Conservation (phyloP, 2,888 invertebrate genomes). For the Malacosoma neustria region DNA sequence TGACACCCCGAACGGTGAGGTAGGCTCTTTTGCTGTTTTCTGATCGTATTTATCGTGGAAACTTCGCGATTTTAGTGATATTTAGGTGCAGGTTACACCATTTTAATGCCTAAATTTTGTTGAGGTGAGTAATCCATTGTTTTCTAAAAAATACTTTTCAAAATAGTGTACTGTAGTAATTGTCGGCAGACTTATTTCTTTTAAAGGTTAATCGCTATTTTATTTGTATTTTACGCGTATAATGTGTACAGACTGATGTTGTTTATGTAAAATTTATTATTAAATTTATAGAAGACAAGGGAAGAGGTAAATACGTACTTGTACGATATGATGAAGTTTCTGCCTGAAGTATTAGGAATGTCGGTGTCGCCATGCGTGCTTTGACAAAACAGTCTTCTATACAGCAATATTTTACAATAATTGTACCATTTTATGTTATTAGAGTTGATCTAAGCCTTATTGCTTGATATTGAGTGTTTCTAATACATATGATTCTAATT, state of each 20-base stretch:
- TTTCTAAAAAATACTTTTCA: conserved; percentile 2
- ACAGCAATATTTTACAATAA: no score
- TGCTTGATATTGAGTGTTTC: no score
- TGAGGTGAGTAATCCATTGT: conserved; percentile 47
- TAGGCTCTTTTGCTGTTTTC: conserved; percentile 74
- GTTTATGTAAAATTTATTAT: neutral
- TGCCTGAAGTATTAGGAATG: conserved; percentile 3
- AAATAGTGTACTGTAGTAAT: conserved; percentile 31
- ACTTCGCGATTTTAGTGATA: conserved; percentile 53
- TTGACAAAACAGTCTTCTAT: conserved; percentile 45
- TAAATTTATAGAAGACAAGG: conserved; percentile 2
- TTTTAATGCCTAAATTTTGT: conserved; percentile 66
- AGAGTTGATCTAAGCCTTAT: no score
- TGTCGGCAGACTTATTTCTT: conserved; percentile 53
- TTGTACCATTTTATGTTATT: no score
- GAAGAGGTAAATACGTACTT: no score
- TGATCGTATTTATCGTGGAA: conserved; percentile 63
- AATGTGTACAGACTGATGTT: neutral
- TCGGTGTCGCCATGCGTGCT: conserved; percentile 58
- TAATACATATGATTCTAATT: no score
- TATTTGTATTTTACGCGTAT: conserved; percentile 6
- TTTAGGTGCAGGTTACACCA: conserved; percentile 46
- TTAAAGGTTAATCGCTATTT: conserved; percentile 52
- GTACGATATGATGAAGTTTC: neutral
- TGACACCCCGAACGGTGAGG: conserved; percentile 71